Base-by-base conservation (phyloP, 1,140 invertebrate genomes). In the Cydia fagiglandana region DNA sequence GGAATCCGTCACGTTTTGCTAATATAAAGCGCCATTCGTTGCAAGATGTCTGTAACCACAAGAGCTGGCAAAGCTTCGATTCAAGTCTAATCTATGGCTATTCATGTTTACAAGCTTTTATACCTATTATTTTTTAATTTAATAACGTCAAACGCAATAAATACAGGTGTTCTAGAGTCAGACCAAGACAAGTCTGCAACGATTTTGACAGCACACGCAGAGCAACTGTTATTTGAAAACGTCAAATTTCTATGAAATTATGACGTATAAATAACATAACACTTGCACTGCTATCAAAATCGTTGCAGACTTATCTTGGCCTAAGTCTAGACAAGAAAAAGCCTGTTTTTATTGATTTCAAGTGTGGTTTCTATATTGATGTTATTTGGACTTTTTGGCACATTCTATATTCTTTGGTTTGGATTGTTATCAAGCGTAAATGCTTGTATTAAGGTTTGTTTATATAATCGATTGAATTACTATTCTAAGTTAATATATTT, bases 371-470 rank as follows among this genome's bases (percentile, higher is more conserved):
- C 7, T 61, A 24, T 24, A n/a, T 61, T 61, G 56, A 61, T 61
- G 56, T 20, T 24, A 24, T 61, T 61, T 61, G 56, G 56, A 61
- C 56, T 61, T 61, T 61, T 61, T 61, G 56, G 56, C 56, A 61
- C 56, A 61, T 61, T 61, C 9, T 61, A n/a, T 61, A 61, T 61
- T 61, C 53, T 61, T 61, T 61, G 56, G 56, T 61, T 61, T 24
- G 53, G n/a, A 9, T 56, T n/a, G 47, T 50, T 50, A 56, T 56
- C 53, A n/a, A 56, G 56, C 56, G 17, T 61, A 56, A 17, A 61
- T 6, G 56, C n/a, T 53, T 20, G 17, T 24, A 20, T 24, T 61
- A 61, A 20, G 6, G 13, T 61, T 61, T 20, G 53, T 50, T n/a
- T 17, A 56, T 61, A 61, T 61, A 61, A 61, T 61, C 24, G 56